A percentile compares a stretch with the other conserved stretches of the same genome.
phyloP scores from a whole-genome alignment of 2,888 invertebrate genomes.

The Agriopis aurantiaria region DNA sequence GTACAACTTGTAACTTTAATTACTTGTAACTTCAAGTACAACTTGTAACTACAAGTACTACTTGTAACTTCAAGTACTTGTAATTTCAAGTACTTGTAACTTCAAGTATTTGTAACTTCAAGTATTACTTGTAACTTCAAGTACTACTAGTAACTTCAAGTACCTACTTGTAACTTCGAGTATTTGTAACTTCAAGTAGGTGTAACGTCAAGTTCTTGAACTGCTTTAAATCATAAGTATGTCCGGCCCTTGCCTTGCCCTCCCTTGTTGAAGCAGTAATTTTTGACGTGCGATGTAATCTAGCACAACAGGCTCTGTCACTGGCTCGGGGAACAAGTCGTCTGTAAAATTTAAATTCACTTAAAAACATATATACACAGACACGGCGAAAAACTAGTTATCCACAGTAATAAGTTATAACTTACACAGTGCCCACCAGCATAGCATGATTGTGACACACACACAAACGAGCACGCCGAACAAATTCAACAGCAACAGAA shows the following conservation, averaged over 20 bases:
- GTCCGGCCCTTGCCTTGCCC: too few species aligned
- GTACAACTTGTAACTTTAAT: neutral
- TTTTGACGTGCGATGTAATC: conserved; percentile 13
- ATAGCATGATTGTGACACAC: conserved; percentile 48
- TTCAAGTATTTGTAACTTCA: too few species aligned
- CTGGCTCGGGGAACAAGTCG: conserved; percentile 50
- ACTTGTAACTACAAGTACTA: too few species aligned
- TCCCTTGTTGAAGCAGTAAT: neutral
- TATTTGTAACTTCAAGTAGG: neutral
- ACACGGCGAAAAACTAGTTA: neutral
- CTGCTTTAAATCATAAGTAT: neutral
- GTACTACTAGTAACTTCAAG: too few species aligned
- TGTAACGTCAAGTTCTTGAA: neutral
- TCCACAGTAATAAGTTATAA: conserved; percentile 3
- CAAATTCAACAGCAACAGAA: conserved; percentile 56
- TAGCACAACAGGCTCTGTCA: conserved; percentile 41
- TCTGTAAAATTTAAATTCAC: conserved; percentile 42
- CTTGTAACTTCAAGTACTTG: too few species aligned
- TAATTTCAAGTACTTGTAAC: too few species aligned
- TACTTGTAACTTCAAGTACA: neutral
- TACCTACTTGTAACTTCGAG: neutral
- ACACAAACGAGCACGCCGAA: conserved; percentile 55
- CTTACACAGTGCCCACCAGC: conserved; percentile 61
- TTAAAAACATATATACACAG: neutral
- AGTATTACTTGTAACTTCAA: too few species aligned